phyloP scores from a whole-genome alignment of 2,797 vertebrate species.

The Remorina albescens region DNA sequence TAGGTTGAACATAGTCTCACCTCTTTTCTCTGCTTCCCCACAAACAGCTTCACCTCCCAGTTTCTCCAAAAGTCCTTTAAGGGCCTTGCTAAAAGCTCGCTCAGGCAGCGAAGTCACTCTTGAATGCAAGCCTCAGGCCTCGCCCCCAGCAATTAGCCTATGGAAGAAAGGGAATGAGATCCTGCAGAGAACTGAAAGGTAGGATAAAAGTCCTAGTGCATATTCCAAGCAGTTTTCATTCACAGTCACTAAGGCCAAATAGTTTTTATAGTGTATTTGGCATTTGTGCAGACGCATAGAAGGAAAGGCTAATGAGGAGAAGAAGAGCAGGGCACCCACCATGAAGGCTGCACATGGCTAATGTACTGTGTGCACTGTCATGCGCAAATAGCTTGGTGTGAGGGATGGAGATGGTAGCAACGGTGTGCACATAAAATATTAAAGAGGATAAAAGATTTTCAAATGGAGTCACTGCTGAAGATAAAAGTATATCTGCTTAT shows the following conservation, averaged over 20 bases:
- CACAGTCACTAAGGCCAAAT: constrained; percentile 38
- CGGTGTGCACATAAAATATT: constrained; percentile 45
- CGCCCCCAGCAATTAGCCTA: constrained; percentile 89
- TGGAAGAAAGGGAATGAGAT: constrained; percentile 93
- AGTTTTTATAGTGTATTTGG: constrained; percentile 67
- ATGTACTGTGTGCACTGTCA: constrained; percentile 20
- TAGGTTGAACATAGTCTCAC: constrained; percentile 28
- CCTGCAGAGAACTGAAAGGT: constrained; percentile 92
- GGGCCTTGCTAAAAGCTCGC: constrained; percentile 89
- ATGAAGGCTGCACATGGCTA: constrained; percentile 54
- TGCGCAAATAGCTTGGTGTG: constrained; percentile 47
- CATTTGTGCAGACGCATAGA: constrained; percentile 67
- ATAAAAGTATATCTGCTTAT: constrained; percentile 3
- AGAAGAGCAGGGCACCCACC: constrained; percentile 31
- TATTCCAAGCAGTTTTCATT: constrained; percentile 63
- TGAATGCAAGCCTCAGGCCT: constrained; percentile 94
- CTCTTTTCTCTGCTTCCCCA: constrained; percentile 38
- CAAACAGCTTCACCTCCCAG: constrained; percentile 90
- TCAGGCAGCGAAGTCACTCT: constrained; percentile 91
- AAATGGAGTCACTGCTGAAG: constrained; percentile 31
- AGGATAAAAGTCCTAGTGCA: constrained; percentile 70
- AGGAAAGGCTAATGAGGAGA: constrained; percentile 68
- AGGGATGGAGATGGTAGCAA: constrained; percentile 39
- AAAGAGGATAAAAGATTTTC: constrained; percentile 42
- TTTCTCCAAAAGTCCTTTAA: constrained; percentile 92